Conservation (phyloP, 2,888 invertebrate genomes). For the Cylindroiulus punctatus region DNA sequence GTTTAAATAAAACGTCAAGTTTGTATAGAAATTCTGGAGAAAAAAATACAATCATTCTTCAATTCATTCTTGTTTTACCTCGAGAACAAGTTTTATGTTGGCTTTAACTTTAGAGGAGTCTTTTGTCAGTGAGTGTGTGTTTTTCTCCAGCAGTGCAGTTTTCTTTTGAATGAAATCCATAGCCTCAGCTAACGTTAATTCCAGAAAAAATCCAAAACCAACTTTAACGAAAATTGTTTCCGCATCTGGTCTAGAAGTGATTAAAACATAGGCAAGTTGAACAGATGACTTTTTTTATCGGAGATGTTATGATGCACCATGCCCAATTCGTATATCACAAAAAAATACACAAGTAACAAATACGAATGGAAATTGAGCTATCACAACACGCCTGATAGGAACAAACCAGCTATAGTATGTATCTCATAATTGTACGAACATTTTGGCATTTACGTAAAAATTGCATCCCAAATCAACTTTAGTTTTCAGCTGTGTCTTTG, state of each 20-base stretch:
- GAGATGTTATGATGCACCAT: too few species aligned
- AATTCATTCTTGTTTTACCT: conserved; percentile 65
- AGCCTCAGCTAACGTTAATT: conserved; percentile 78
- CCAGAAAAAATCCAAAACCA: conserved; percentile 80
- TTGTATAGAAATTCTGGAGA: neutral
- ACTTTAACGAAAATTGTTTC: conserved; percentile 77
- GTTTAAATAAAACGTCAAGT: neutral
- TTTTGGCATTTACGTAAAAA: conserved; percentile 81
- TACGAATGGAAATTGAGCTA: too few species aligned
- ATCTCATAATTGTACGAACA: conserved; percentile 65
- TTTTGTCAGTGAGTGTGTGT: conserved; percentile 73
- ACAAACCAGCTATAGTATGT: conserved; percentile 15
- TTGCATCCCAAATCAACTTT: conserved; percentile 85
- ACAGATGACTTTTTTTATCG: neutral
- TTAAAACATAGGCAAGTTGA: conserved; percentile 48
- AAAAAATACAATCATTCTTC: neutral
- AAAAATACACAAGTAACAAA: too few species aligned
- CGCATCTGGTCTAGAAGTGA: conserved; percentile 68
- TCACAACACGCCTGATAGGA: neutral
- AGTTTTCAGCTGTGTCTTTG: conserved; percentile 73
- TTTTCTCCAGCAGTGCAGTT: conserved; percentile 73
- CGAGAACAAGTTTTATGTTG: conserved; percentile 79
- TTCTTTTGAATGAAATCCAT: conserved; percentile 76
- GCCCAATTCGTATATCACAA: too few species aligned
- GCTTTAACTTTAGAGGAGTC: conserved; percentile 79